A percentile compares a stretch with the other conserved stretches of the same genome.
These are phyloP conservation scores for Sylvia borin DNA, from an alignment of 2,797 vertebrate species.

Conservation along the genomic window DNA sequence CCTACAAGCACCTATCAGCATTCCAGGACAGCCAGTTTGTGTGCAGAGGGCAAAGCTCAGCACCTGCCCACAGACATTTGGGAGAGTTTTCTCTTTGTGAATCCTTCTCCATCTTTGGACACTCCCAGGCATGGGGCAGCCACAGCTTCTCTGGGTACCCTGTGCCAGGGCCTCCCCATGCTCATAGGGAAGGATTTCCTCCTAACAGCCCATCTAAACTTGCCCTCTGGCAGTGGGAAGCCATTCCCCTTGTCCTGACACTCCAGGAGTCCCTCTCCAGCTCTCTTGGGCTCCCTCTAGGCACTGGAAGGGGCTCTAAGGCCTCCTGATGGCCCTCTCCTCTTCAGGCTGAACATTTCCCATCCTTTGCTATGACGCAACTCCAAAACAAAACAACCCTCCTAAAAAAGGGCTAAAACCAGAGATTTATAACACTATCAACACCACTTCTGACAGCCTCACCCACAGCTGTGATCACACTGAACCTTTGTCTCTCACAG, in stretches of 20 bases:
- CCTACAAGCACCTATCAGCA: neutral
- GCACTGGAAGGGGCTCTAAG: neutral
- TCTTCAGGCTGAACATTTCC: neutral
- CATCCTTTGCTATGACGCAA: neutral
- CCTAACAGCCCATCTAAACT: neutral
- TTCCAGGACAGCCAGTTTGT: neutral
- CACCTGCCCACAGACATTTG: accelerated
- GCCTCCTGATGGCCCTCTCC: too few species aligned
- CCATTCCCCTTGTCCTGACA: neutral
- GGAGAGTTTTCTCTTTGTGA: neutral
- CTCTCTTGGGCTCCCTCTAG: neutral
- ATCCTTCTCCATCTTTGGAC: neutral
- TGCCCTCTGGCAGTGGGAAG: neutral
- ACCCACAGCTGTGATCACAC: neutral
- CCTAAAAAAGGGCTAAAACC: neutral
- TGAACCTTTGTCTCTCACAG: neutral
- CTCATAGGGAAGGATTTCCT: neutral
- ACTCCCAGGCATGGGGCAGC: neutral
- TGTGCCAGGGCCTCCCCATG: neutral
- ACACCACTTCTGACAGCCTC: neutral
- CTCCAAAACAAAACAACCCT: neutral
- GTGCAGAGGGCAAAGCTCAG: neutral
- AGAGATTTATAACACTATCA: neutral
- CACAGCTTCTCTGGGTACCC: neutral
- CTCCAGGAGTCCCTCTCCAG: neutral